Evolutionary conservation across 2,113 vertebrate genomes (phyloP), one percentile per base, ranked within the genome.

Genomic region (Aspiorhynchus laticeps): DNA sequence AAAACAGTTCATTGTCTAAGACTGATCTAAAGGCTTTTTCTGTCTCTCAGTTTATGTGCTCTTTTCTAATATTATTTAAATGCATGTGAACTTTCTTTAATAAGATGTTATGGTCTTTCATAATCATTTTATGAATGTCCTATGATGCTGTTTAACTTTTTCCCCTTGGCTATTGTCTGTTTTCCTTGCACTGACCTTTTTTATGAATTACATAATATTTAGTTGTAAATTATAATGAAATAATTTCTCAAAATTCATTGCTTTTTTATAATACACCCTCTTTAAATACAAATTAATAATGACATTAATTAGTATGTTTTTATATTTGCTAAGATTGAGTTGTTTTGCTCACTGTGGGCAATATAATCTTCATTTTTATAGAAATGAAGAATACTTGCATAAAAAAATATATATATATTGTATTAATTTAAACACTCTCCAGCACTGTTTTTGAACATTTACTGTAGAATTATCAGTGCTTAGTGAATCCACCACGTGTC

Each of bases 41-140:
- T 56, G 9, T 59, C 28, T 56, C 2, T 73, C 69, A 12, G 69
- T 12, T 26, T 63, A 56, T 65, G 9, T 43, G 38, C n/a, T 81
- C 56, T 43, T 81, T n/a, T 59, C 11, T 28, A 19, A 26, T 81
- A 46, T 26, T 15, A 4, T 76, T 48, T 28, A 17, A 48, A 9
- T 28, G 74, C 74, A 76, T 28, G 74, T 76, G 74, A 76, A 28
- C 74, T 26, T 76, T 76, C 41, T 48, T 75, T 75, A 75, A 26
- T 7, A 76, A 76, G 11, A 76, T 76, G n/a, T 46, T 46, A 76
- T 76, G 73, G 24, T 75, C 73, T 75, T 46, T 46, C 41, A 75
- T 75, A 75, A 75, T 75, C 24, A 9, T 65, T 65, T 46, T 65
- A 46, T 65, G 80, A 81, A 81, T 65, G n/a, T 65, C 15, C 80